A percentile compares a stretch with the other conserved stretches of the same genome.
Evolutionary conservation across 2,888 invertebrate species (phyloP).

Genomic region (Physocephala rufipes): DNA sequence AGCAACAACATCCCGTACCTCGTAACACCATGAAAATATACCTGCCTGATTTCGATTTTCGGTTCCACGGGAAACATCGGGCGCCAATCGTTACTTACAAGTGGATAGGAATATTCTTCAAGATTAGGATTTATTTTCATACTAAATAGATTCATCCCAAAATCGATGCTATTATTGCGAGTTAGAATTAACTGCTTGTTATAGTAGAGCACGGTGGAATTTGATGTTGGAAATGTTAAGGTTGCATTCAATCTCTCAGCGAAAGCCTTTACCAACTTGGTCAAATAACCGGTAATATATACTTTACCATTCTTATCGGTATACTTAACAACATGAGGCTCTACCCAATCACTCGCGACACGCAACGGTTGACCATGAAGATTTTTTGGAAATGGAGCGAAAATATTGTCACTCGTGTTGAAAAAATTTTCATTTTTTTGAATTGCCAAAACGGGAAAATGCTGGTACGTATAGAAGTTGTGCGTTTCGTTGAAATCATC

Average conservation of each 20-base stretch:
- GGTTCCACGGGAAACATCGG: constrained; percentile 52
- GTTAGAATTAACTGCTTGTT: background rate
- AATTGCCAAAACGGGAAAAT: constrained; percentile 46
- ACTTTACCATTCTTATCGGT: constrained; percentile 34
- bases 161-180: constrained; percentile 18
- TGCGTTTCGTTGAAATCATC: constrained; percentile 19
- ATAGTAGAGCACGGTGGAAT: constrained; percentile 12
- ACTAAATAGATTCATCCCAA: background rate
- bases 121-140: constrained; percentile 26
- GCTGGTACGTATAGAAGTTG: constrained; percentile 45
- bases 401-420: background rate
- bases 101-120: constrained; percentile 39
- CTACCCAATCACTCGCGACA: constrained; percentile 47
- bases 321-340: constrained; percentile 50
- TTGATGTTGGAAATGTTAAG: constrained; percentile 19
- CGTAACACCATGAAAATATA: constrained; percentile 20
- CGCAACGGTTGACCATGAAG: constrained; percentile 43
- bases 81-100: constrained; percentile 46
- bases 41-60: constrained; percentile 18
- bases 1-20: background rate
- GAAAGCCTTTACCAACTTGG: constrained; percentile 46
- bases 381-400: constrained; percentile 28
- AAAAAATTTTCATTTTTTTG: background rate
- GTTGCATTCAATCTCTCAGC: constrained; percentile 48
- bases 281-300: constrained; percentile 48